Evolutionary conservation across 2,888 invertebrate species (phyloP).

Genomic region (Drosophila infuscata): DNA sequence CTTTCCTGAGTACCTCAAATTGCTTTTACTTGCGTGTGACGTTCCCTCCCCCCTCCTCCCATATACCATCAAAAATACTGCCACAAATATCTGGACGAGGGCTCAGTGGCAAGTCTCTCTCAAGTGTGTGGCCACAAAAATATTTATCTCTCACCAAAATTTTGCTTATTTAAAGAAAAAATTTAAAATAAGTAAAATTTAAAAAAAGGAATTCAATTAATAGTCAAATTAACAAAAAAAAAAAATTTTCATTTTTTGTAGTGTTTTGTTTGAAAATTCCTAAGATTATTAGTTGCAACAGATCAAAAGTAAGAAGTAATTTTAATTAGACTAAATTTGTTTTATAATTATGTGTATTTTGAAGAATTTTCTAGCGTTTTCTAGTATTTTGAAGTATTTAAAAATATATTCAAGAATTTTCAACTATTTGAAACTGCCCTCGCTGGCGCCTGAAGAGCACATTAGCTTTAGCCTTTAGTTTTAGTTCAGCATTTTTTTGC

Average conservation of each 20-base stretch:
- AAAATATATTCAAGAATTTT: not conserved
- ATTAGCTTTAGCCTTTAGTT: conserved; percentile 64
- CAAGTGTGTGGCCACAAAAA: not conserved
- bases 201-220: too few relatives aligned
- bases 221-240: too few relatives aligned
- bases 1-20: conserved; percentile 67
- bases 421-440: conserved; percentile 13
- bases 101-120: not conserved
- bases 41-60: not conserved
- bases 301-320: too few relatives aligned
- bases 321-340: not conserved
- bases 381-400: not conserved
- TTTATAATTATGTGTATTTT: not conserved
- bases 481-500: conserved; percentile 60
- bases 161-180: too few relatives aligned
- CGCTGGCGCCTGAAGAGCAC: conserved; percentile 49
- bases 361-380: too few relatives aligned
- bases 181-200: too few relatives aligned
- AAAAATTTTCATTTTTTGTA: too few relatives aligned
- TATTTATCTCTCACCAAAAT: not conserved
- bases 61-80: not conserved
- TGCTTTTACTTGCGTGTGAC: conserved; percentile 52
- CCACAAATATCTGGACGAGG: conserved; percentile 35
- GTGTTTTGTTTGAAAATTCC: too few relatives aligned
- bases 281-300: too few relatives aligned